Base-by-base conservation (phyloP, 2,797 vertebrate genomes). In the Okamejei kenojei region DNA sequence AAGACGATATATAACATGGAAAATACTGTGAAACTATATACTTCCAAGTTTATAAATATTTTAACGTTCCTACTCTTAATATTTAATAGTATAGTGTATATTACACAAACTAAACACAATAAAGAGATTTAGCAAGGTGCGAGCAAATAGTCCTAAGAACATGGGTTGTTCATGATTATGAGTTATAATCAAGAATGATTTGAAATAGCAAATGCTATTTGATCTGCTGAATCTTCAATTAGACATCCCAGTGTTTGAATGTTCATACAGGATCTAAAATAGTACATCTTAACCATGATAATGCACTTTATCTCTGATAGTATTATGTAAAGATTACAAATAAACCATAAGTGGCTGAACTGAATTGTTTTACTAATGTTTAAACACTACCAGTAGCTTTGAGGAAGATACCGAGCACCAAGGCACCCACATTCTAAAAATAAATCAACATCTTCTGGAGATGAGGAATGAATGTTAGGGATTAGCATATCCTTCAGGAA, bases 11-110 rank as follows among this genome's bases (percentile, higher is more conserved):
- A 71, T 23, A 9, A n/a, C 10, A 21, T 65, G 80, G 93, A 93
- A 93, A 93, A 80, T 79, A 93, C 73, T 81, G 77, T 35, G 45
- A 93, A 93, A 81, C 4, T 7, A 63, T 93, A 93, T 54, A 19
- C 78, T 32, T 80, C 11, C 58, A 81, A 65, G 29, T 81, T 54
- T 81, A 45, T 93, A 38, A 93, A 80, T 65, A 81, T 93, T 65
- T 93, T 26, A 93, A 76, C 61, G 29, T 29, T 79, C 19, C 54
- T 93, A 78, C 32, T n/a, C 32, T 93, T 32, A 79, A 80, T 73
- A 81, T 84, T 93, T 93, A 80, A 80, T 93, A 32, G 58, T 38
- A 19, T 93, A n/a, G 93, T 65, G 32, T 65, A 35, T 8, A 61
- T 79, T 93, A 71, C 65, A 80, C 54, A n/a, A 45, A 61, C 29